phyloP scores from a whole-genome alignment of 2,797 vertebrate species.

The Lepus oiostolus region DNA sequence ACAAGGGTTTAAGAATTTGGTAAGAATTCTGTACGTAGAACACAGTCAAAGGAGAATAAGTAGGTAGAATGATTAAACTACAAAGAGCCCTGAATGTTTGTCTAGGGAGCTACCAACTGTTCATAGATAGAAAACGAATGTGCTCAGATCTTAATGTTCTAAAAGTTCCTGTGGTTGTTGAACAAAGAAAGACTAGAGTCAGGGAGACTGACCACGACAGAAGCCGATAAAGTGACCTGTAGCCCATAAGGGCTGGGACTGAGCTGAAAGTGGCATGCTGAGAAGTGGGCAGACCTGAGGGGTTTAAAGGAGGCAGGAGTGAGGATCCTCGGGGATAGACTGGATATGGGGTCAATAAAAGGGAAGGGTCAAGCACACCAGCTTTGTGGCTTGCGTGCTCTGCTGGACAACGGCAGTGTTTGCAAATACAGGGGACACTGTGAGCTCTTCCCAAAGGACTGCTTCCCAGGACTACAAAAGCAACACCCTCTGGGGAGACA shows the following conservation, averaged over 20 bases:
- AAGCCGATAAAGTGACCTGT: background rate
- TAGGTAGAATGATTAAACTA: constrained; percentile 16
- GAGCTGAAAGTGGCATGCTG: background rate
- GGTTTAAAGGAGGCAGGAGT: background rate
- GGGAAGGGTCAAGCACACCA: background rate
- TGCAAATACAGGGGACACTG: background rate
- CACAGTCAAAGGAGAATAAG: background rate
- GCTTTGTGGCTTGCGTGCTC: background rate
- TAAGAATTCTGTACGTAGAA: background rate
- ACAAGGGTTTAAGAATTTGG: background rate
- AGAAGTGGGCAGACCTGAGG: background rate
- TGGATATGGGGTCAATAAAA: background rate
- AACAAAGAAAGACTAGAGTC: background rate
- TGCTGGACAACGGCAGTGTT: background rate
- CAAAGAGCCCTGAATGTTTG: background rate
- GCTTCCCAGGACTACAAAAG: background rate
- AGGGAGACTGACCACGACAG: background rate
- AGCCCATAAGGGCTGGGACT: background rate
- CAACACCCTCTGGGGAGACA: background rate
- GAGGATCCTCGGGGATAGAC: background rate
- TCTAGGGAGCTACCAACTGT: background rate
- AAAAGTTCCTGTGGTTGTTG: background rate
- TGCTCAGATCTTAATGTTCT: background rate
- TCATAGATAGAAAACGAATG: background rate
- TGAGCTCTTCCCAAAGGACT: background rate